A percentile compares a stretch with the other conserved stretches of the same genome.
Evolutionary conservation across 2,888 invertebrate species (phyloP).

Genomic region (Scrobipalpa atriplicella): DNA sequence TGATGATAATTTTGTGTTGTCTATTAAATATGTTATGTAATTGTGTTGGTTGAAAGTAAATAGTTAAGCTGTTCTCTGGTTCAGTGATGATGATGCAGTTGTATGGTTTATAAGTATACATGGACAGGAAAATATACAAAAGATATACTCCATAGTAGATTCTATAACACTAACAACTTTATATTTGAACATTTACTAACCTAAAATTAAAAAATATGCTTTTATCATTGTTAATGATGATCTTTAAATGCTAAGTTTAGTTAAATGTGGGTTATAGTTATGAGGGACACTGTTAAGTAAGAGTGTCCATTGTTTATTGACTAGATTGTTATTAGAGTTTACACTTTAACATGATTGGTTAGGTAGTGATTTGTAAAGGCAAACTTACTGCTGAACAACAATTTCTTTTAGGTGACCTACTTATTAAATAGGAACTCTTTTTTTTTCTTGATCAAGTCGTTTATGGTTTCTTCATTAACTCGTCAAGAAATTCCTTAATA

Average conservation of each 20-base stretch:
- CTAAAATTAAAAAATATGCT: background rate
- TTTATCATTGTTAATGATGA: constrained; percentile 4
- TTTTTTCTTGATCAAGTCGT: background rate
- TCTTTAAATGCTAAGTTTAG: background rate
- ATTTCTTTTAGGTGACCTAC: too few species aligned
- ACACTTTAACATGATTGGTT: background rate
- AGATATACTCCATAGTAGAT: background rate
- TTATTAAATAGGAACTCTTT: too few species aligned
- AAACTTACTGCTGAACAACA: too few species aligned
- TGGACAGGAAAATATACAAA: background rate
- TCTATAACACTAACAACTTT: too few species aligned
- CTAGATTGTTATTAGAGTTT: background rate
- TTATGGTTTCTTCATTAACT: background rate
- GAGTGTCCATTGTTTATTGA: background rate
- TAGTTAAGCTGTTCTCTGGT: background rate
- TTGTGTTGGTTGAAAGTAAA: background rate
- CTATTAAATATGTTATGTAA: background rate
- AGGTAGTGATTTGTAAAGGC: too few species aligned
- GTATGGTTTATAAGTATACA: background rate
- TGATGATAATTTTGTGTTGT: constrained; percentile 5
- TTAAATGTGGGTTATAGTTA: too few species aligned
- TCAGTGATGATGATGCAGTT: background rate
- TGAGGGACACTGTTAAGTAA: background rate
- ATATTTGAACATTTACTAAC: background rate
- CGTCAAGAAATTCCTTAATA: background rate